A percentile compares a stretch with the other conserved stretches of the same genome.
Evolutionary conservation across 2,888 invertebrate species (phyloP).

Genomic region (Dynastes maya): DNA sequence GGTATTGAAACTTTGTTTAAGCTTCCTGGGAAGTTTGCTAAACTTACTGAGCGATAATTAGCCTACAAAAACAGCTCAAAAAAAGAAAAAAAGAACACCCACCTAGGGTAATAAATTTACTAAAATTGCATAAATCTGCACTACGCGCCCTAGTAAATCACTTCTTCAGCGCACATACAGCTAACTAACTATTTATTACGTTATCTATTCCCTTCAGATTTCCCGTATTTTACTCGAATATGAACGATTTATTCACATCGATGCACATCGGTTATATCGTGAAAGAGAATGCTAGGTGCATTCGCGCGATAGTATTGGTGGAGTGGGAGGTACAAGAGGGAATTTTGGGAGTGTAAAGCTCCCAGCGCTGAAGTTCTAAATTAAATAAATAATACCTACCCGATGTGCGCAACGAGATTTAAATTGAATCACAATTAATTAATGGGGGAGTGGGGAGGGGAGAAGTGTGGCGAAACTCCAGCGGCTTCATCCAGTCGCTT

Average conservation of each 20-base stretch:
- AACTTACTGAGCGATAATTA: no score
- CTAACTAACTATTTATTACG: no score
- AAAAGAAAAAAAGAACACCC: no score
- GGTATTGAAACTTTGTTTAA: no score
- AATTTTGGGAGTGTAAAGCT: background rate
- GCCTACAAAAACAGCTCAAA: no score
- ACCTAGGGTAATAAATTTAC: no score
- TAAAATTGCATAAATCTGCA: no score
- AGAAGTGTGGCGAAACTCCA: no score
- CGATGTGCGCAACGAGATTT: slow-evolving; percentile 25
- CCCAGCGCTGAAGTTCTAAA: slow-evolving; percentile 36
- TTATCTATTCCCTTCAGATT: slow-evolving; percentile 40
- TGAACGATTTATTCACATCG: background rate
- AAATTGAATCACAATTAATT: slow-evolving; percentile 52
- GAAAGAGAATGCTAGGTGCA: background rate
- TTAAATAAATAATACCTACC: slow-evolving; percentile 48
- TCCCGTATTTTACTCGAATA: background rate
- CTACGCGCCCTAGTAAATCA: no score
- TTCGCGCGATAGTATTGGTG: background rate
- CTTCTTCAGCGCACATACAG: no score
- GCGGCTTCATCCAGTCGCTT: no score
- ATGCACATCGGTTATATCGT: background rate
- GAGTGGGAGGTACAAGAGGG: background rate
- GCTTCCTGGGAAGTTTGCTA: no score
- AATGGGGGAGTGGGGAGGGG: slow-evolving; percentile 26